These are phyloP conservation scores for Aporophyla nigra DNA, from an alignment of 2,888 invertebrate genomes.

Conservation along the genomic window DNA sequence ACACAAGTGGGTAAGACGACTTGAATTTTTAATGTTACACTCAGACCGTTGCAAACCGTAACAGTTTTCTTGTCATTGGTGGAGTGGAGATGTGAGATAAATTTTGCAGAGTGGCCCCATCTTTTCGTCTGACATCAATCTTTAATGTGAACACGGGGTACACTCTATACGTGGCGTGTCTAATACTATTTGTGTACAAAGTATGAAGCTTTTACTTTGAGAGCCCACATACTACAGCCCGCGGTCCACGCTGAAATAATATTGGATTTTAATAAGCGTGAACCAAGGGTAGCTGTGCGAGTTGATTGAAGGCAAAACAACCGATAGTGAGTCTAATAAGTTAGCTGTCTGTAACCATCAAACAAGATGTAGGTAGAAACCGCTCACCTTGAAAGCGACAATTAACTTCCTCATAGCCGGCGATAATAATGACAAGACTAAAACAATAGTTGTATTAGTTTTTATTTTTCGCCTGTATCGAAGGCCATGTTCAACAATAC, in stretches of 20 bases:
- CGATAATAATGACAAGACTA: constrained; percentile 88
- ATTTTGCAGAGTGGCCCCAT: constrained; percentile 91
- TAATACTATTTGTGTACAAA: constrained; percentile 86
- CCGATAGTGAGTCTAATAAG: constrained; percentile 61
- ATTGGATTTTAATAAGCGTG: constrained; percentile 64
- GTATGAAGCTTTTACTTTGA: constrained; percentile 80
- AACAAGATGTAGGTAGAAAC: constrained; percentile 76
- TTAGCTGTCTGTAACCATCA: constrained; percentile 71
- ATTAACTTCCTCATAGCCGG: constrained; percentile 86
- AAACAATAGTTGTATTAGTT: constrained; percentile 90
- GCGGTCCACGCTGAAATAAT: constrained; percentile 62
- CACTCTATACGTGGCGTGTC: constrained; percentile 88
- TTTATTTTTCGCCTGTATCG: constrained; percentile 85
- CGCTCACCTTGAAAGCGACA: constrained; percentile 86
- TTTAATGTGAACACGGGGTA: constrained; percentile 88
- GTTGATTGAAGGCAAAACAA: constrained; percentile 18
- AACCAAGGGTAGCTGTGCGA: constrained; percentile 33
- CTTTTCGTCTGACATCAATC: constrained; percentile 90
- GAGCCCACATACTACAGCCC: constrained; percentile 63
- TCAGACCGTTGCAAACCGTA: constrained; percentile 91
- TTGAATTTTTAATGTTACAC: constrained; percentile 91
- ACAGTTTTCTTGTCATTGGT: constrained; percentile 91
- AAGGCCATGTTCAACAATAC: constrained; percentile 88
- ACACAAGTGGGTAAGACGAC: constrained; percentile 91
- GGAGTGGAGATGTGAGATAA: constrained; percentile 90